A percentile compares a stretch with the other conserved stretches of the same genome.
phyloP scores from a whole-genome alignment of 1,140 invertebrate species.

The Whitmania pigra region DNA sequence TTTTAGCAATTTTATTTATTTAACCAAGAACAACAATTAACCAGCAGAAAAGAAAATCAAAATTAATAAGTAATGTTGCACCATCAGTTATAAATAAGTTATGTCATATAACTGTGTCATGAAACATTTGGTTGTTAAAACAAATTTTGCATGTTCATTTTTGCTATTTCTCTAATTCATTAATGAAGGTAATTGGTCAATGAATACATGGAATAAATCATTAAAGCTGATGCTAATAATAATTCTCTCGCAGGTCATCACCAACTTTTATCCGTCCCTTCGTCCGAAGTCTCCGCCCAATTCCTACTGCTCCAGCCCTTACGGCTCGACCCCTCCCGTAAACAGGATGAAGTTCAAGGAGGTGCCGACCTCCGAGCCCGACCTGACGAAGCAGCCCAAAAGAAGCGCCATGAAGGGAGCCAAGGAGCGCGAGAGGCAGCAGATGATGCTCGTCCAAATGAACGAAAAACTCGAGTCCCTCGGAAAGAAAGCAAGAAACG shows the following conservation, averaged over 20 bases:
- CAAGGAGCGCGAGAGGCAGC: background rate
- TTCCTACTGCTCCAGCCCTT: background rate
- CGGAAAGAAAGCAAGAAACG: background rate
- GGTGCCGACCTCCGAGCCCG: constrained; percentile 23
- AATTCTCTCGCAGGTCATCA: background rate
- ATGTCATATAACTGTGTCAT: too few species aligned
- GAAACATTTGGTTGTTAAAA: too few species aligned
- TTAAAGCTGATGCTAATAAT: background rate
- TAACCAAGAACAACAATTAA: too few species aligned
- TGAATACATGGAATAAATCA: background rate
- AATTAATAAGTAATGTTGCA: too few species aligned
- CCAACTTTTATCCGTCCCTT: constrained; percentile 4
- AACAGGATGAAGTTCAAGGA: background rate
- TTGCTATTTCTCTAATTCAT: background rate
- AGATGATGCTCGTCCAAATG: background rate
- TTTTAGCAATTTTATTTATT: too few species aligned
- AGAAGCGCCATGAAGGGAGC: constrained; percentile 25
- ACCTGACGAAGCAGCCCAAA: constrained; percentile 21
- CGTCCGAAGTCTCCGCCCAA: constrained; percentile 3
- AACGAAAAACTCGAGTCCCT: background rate
- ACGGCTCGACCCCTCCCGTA: background rate
- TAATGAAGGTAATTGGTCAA: background rate
- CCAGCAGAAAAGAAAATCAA: too few species aligned
- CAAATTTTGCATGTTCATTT: background rate
- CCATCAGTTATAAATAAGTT: too few species aligned